phyloP scores from a whole-genome alignment of 2,797 vertebrate species.

The Spinus pinus region DNA sequence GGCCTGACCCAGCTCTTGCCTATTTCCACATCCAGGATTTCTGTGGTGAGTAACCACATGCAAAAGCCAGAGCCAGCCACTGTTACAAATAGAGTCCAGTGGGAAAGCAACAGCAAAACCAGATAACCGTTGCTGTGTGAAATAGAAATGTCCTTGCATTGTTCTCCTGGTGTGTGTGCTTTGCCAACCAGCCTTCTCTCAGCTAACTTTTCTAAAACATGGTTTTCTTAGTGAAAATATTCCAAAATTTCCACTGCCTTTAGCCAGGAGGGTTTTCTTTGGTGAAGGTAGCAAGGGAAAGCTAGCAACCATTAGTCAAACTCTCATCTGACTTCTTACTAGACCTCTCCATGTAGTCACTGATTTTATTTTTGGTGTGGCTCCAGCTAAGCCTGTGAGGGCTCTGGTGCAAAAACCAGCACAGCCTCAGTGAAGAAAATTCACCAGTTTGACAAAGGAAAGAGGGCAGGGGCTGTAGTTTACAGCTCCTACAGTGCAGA shows the following conservation, averaged over 20 bases:
- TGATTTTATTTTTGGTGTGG: not conserved
- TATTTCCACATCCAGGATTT: not conserved
- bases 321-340: not conserved
- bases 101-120: not conserved
- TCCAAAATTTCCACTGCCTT: not conserved
- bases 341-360: not conserved
- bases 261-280: not conserved
- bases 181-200: not conserved
- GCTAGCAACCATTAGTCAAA: not conserved
- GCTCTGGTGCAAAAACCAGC: not conserved
- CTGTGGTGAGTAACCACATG: not conserved
- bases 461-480: not conserved
- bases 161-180: not conserved
- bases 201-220: not conserved
- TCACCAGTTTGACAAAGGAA: not conserved
- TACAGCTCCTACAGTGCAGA: not conserved
- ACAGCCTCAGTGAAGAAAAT: not conserved
- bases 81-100: not conserved
- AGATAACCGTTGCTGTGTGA: not conserved
- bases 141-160: not conserved
- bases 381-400: not conserved
- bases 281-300: not conserved
- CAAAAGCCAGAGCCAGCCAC: not conserved
- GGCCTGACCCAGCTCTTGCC: not conserved
- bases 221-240: not conserved